These are phyloP conservation scores for Protomyctophum bolini DNA, from an alignment of 2,113 vertebrate species.

Conservation along the genomic window DNA sequence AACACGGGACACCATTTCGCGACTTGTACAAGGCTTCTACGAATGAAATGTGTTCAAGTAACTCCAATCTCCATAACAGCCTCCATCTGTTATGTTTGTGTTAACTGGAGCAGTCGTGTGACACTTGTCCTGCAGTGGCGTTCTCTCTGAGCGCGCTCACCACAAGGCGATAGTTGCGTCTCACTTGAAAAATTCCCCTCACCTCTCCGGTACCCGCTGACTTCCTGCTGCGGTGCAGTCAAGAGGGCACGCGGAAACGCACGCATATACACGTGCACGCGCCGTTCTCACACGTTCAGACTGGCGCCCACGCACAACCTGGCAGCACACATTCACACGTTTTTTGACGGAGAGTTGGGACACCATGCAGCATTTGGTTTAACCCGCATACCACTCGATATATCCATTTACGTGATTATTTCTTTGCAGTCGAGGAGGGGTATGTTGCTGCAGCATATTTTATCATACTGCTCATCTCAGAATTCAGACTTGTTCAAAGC, in stretches of 20 bases:
- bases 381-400: constrained; percentile 62
- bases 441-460: constrained; percentile 34
- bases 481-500: neutral
- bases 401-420: constrained; percentile 63
- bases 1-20: too few species aligned
- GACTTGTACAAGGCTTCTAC: too few species aligned
- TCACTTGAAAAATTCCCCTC: constrained; percentile 81
- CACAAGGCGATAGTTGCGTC: constrained; percentile 62
- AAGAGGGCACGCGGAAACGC: constrained; percentile 61
- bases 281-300: constrained; percentile 48
- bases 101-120: constrained; percentile 20
- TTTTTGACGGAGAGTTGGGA: constrained; percentile 36
- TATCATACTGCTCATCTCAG: neutral
- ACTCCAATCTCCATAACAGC: neutral
- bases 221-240: constrained; percentile 77
- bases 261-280: constrained; percentile 37
- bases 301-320: constrained; percentile 33
- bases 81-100: neutral
- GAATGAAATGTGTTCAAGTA: too few species aligned
- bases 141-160: constrained; percentile 57
- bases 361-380: constrained; percentile 48
- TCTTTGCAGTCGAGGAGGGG: constrained; percentile 38
- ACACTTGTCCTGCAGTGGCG: constrained; percentile 50
- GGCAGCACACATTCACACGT: constrained; percentile 44
- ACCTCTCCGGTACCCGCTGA: constrained; percentile 70